These are phyloP conservation scores for Melanchra persicariae DNA, from an alignment of 2,888 invertebrate genomes.

Conservation along the genomic window DNA sequence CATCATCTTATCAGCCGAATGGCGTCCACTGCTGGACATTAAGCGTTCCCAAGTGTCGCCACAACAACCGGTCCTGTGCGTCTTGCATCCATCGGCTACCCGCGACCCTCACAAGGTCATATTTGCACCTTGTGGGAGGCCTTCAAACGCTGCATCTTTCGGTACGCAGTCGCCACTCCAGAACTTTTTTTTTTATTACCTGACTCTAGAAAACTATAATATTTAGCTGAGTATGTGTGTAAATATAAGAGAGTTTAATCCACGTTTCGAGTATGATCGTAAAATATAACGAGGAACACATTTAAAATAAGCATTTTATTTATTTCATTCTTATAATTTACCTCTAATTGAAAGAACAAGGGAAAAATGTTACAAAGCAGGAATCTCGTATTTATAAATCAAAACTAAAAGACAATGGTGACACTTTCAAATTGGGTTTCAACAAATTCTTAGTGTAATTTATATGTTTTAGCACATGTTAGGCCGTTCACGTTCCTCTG, in stretches of 20 bases:
- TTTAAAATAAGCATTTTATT: neutral
- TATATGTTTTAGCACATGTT: constrained; percentile 42
- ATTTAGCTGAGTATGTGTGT: neutral
- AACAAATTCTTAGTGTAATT: constrained; percentile 42
- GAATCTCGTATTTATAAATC: constrained; percentile 27
- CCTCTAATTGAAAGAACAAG: constrained; percentile 12
- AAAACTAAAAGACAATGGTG: constrained; percentile 35
- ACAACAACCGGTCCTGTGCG: too few relatives aligned
- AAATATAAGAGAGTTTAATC: neutral
- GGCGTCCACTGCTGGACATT: too few relatives aligned
- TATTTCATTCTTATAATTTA: neutral
- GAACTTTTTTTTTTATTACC: too few relatives aligned
- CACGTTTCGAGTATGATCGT: neutral
- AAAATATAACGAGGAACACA: constrained; percentile 25
- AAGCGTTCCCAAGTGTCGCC: too few relatives aligned
- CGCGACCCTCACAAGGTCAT: too few relatives aligned
- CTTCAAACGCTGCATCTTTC: too few relatives aligned
- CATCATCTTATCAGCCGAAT: too few relatives aligned
- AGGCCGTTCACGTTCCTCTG: constrained; percentile 40
- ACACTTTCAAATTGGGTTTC: constrained; percentile 34
- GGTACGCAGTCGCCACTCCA: too few relatives aligned
- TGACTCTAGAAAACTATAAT: neutral
- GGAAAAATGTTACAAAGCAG: constrained; percentile 13
- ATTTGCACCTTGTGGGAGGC: too few relatives aligned
- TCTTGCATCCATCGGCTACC: too few relatives aligned